Evolutionary conservation across 2,113 vertebrate species (phyloP), one percentile per base, ranked within the genome.

Genomic region (Strigops habroptila): DNA sequence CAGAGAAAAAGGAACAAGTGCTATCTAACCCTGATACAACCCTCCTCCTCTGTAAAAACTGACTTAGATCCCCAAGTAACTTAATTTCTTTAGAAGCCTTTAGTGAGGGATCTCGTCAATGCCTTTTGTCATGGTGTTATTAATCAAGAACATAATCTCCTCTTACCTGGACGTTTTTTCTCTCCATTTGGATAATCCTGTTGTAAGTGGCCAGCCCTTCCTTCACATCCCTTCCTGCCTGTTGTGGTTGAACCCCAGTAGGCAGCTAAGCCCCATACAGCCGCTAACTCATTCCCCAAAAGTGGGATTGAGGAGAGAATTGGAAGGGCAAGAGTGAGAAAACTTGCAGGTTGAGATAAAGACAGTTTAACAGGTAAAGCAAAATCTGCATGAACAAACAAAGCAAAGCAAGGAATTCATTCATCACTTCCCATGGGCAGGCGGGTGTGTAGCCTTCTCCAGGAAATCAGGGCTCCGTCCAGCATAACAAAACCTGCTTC

Each of bases 361-460:
- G 18, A 7, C 28, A 23, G 5, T 21, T 60, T 19, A 69, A 37
- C 0, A 27, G 14, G 14, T 24, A 57, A 75, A 70, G 30, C 8
- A 44, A 64, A 85, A 79, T n/a, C 43, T 3, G 2, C 4, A 1
- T 1, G 2, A 0, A 1, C 9, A 14, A n/a, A 12, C 33, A 64
- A 48, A 48, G 9, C 43, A 60, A 39, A 27, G 8, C 6, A 31
- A 64, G 17, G 62, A 39, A 28, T 35, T 48, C 4, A n/a, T 59
- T 60, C 73, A 4, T 10, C 4, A 1, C 23, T 39, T 48, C 10
- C 18, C 37, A 7, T 3, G 0, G 3, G 24, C 46, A 39, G 39
- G 35, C 44, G 21, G 7, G 17, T 4, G 23, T 71, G 55, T 7
- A 18, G 31, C 23, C 59, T 17, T 18, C 9, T 28, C 53, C 30